Evolutionary conservation across 1,140 invertebrate species (phyloP).

Genomic region (Dendrolimus punctatus): DNA sequence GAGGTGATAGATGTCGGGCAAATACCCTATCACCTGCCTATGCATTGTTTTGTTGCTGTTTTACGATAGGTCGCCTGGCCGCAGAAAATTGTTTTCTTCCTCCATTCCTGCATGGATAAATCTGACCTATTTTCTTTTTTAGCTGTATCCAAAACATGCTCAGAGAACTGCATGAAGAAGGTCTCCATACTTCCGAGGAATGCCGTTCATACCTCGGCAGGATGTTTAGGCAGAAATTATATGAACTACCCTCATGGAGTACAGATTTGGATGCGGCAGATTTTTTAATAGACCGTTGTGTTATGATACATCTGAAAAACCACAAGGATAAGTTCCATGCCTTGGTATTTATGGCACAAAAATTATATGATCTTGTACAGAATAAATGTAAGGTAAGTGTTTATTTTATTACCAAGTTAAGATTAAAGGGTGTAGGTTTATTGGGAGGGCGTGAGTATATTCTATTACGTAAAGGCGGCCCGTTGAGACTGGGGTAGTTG

Average conservation of each 20-base stretch:
- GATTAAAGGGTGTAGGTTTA: no score
- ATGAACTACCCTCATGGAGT: constrained; percentile 81
- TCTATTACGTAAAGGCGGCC: no score
- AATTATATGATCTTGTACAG: constrained; percentile 89
- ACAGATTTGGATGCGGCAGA: constrained; percentile 84
- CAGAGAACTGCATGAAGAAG: constrained; percentile 82
- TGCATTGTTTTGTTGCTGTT: no score
- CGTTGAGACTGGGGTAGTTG: no score
- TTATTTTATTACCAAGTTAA: neutral
- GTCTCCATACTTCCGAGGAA: constrained; percentile 81
- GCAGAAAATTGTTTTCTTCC: no score
- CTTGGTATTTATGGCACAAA: constrained; percentile 90
- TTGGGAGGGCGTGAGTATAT: no score
- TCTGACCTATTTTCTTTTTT: constrained; percentile 12
- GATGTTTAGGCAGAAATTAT: constrained; percentile 84
- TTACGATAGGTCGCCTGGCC: no score
- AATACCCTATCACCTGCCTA: no score
- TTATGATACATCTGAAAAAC: constrained; percentile 87
- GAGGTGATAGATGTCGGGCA: no score
- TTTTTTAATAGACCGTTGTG: constrained; percentile 80
- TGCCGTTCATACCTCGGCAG: constrained; percentile 87
- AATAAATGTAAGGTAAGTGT: constrained; percentile 79
- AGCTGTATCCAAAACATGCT: constrained; percentile 91
- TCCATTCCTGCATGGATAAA: no score
- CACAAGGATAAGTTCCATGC: constrained; percentile 85